These are phyloP conservation scores for Listrodromus nycthemerus DNA, from an alignment of 2,888 invertebrate species.

Conservation along the genomic window DNA sequence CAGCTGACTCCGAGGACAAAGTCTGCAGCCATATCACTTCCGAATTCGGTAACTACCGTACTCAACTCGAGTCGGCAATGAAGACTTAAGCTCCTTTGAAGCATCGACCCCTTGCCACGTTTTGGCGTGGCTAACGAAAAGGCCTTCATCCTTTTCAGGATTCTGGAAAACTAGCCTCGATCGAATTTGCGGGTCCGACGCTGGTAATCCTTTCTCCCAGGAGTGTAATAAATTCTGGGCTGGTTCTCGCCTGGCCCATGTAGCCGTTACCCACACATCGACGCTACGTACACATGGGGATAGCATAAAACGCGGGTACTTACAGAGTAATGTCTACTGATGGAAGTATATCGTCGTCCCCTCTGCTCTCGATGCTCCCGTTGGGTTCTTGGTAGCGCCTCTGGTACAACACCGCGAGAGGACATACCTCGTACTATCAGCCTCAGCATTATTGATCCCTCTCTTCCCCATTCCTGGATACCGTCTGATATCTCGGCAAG, in stretches of 20 bases:
- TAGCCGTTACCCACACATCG: neutral
- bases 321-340: constrained; percentile 37
- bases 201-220: neutral
- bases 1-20: too few relatives aligned
- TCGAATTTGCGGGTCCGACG: neutral
- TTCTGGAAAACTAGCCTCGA: neutral
- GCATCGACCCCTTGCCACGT: too few relatives aligned
- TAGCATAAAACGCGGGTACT: constrained; percentile 22
- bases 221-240: neutral
- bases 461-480: constrained; percentile 40
- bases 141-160: neutral
- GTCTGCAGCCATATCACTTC: too few relatives aligned
- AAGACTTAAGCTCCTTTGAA: too few relatives aligned
- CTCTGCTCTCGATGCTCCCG: constrained; percentile 5
- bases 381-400: constrained; percentile 26
- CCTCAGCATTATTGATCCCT: constrained; percentile 60
- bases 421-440: constrained; percentile 39
- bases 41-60: too few relatives aligned
- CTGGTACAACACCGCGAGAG: constrained; percentile 24
- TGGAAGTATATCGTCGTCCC: constrained; percentile 34
- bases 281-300: constrained; percentile 3
- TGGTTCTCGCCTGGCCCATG: neutral
- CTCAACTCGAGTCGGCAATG: too few relatives aligned
- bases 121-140: neutral
- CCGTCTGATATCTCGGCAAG: constrained; percentile 59